Percentiles rank a stretch among this genome's conserved stretches.
phyloP scores from a whole-genome alignment of 2,888 invertebrate species.

The Malthinus flaveolus region DNA sequence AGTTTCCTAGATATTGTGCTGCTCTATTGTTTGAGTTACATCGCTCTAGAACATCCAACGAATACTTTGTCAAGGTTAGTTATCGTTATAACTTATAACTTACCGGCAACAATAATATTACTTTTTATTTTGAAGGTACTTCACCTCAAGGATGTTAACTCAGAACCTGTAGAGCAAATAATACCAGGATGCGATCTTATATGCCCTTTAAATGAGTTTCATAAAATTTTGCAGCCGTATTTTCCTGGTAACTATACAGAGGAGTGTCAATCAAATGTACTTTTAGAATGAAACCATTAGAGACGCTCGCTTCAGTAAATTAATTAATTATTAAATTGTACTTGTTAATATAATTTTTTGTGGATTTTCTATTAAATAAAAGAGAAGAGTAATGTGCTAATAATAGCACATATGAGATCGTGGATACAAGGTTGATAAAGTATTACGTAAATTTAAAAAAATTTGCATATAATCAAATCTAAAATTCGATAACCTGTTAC shows the following conservation, averaged over 20 bases:
- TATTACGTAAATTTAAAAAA: no score
- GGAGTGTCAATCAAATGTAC: conserved; percentile 30
- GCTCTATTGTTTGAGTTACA: conserved; percentile 46
- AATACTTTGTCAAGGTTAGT: conserved; percentile 32
- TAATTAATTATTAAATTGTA: no score
- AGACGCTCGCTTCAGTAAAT: no score
- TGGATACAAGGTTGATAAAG: no score
- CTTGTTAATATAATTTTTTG: no score
- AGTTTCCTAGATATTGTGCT: conserved; percentile 45
- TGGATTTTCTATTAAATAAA: no score
- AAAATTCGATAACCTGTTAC: no score
- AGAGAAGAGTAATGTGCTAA: no score
- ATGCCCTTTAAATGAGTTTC: conserved; percentile 35
- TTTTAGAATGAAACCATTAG: conserved; percentile 21
- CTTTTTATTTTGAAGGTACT: conserved; percentile 27
- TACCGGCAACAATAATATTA: neutral
- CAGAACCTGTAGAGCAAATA: conserved; percentile 31
- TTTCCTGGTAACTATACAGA: conserved; percentile 33
- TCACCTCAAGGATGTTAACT: conserved; percentile 21
- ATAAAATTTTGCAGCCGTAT: conserved; percentile 16
- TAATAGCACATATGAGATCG: no score
- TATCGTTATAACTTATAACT: neutral
- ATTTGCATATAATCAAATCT: no score
- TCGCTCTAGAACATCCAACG: conserved; percentile 14
- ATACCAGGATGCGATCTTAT: conserved; percentile 37